phyloP scores from a whole-genome alignment of 1,140 invertebrate genomes.

The Eumeta japonica region DNA sequence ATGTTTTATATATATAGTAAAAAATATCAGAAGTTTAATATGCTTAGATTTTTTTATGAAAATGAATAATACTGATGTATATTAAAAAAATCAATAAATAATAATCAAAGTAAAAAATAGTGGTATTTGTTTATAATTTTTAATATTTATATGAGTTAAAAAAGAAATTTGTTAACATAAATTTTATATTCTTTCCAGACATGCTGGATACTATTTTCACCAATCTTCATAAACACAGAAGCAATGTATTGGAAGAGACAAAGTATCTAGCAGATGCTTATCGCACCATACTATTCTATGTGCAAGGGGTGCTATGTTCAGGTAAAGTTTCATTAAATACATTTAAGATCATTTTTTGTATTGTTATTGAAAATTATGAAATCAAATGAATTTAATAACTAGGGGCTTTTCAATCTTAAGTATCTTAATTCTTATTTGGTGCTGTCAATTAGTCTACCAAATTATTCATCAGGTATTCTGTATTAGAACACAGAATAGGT shows the following conservation, averaged over 20 bases:
- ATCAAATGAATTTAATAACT: too few species aligned
- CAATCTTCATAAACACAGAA: slow-evolving; percentile 37
- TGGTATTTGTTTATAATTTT: slow-evolving; percentile 1
- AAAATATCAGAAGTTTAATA: too few species aligned
- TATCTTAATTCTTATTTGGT: too few species aligned
- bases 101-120: background rate
- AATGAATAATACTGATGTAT: background rate
- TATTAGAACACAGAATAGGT: too few species aligned
- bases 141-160: slow-evolving; percentile 3
- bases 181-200: slow-evolving; percentile 34
- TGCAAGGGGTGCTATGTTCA: slow-evolving; percentile 49
- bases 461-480: too few species aligned
- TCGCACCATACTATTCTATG: slow-evolving; percentile 45
- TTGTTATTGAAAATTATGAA: too few species aligned
- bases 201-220: slow-evolving; percentile 38
- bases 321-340: too few species aligned
- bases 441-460: too few species aligned
- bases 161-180: background rate
- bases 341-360: slow-evolving; percentile 13
- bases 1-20: too few species aligned
- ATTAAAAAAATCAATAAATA: background rate
- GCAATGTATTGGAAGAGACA: slow-evolving; percentile 46
- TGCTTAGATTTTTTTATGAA: too few species aligned
- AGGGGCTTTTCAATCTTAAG: too few species aligned
- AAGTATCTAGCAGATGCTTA: slow-evolving; percentile 48